Conservation (phyloP, 2,797 vertebrate genomes). For the Hylomyscus alleni region DNA sequence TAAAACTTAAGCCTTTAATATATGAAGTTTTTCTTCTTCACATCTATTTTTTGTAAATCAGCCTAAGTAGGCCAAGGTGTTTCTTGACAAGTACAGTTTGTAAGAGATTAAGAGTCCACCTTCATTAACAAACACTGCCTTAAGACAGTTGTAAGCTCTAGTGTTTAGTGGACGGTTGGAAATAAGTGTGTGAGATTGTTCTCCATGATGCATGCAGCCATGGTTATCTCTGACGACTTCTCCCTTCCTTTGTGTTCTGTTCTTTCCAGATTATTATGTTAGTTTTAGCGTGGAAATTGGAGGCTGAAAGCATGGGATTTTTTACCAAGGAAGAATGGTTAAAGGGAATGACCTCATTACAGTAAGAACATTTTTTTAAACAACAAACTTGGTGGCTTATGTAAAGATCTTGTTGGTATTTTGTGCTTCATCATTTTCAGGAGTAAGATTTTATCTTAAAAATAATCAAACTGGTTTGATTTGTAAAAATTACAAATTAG, state of each 20-base stretch:
- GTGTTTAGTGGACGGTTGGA: constrained; percentile 60
- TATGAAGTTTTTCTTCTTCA: constrained; percentile 64
- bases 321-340: constrained; percentile 99
- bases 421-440: constrained; percentile 80
- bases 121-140: constrained; percentile 63
- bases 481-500: constrained; percentile 49
- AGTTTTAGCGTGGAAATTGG: constrained; percentile 98
- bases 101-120: constrained; percentile 48
- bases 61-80: constrained; percentile 46
- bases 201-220: constrained; percentile 74
- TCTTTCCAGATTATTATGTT: constrained; percentile 96
- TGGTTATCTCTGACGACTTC: constrained; percentile 79
- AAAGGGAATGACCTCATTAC: constrained; percentile 97
- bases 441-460: constrained; percentile 73
- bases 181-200: constrained; percentile 76
- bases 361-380: constrained; percentile 92
- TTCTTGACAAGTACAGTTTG: constrained; percentile 60
- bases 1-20: constrained; percentile 59
- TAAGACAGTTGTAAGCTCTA: constrained; percentile 42
- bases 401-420: constrained; percentile 80
- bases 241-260: constrained; percentile 84
- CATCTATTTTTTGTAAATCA: constrained; percentile 65
- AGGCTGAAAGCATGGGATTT: constrained; percentile 98
- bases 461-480: constrained; percentile 68
- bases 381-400: constrained; percentile 79